Evolutionary conservation across 37 sponge, comb jelly and placozoan genomes (phyloP), one percentile per base, ranked within the genome.

Genomic region (Crambe crambe): DNA sequence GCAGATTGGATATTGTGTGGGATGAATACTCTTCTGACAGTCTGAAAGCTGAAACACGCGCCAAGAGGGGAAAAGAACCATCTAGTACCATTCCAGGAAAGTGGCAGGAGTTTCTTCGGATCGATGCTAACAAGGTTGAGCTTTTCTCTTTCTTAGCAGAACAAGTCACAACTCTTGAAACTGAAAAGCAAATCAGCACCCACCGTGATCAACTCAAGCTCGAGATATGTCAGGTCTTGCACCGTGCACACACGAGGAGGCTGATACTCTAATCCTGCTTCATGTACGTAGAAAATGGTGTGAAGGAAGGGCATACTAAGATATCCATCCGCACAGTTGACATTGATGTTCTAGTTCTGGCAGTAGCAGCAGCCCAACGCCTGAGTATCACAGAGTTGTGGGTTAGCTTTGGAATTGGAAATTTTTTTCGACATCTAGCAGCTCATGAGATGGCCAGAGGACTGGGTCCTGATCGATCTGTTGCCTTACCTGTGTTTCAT

Each of bases 331-430:
- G 68, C 36, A 78, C 68, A 5, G 79, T 78, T 78, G 79, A 58
- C 59, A 58, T 26, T 3, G 59, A 78, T 78, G 79, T 78, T 2
- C 44, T 78, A 60, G 79, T 78, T 3, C 30, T 80, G 29, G 80
- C 80, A 29, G 70, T 80, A 44, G 12, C 27, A 42, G 18, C 38
- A 70, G 70, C 70, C 21, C 37, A 68, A 4, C 36, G 4, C 36
- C 56, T 80, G 12, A 31, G 8, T 21, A 29, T 40, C 10, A 44
- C 22, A 54, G 62, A 70, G 56, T 21, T 81, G 15, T 81, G 73
- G 82, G n/a, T 81, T 37, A 60, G 63, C 21, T 81, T 81, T 81
- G 82, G 82, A 22, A 58, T 72, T 37, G 82, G 82, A 12, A 70
- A 70, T 22, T 35, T 22, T 68, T 79, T 79, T 57, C 57, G 80